These are phyloP conservation scores for Chesias legatella DNA, from an alignment of 2,888 invertebrate species.

Conservation along the genomic window DNA sequence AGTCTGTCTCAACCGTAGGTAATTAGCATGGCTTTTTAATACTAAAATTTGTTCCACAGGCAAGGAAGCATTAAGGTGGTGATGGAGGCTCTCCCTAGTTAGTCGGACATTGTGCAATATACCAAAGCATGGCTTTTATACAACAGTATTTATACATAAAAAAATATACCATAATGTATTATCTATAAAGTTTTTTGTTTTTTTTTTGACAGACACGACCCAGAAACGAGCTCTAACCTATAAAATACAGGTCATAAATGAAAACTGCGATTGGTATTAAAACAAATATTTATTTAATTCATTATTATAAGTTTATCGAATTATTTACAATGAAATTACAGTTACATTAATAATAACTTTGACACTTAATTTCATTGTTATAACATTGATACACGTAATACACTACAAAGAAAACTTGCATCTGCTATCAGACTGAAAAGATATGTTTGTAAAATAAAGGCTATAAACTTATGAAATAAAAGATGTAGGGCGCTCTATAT, in stretches of 20 bases:
- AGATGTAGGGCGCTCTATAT: slow-evolving; percentile 64
- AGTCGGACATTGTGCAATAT: slow-evolving; percentile 12
- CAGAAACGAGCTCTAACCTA: slow-evolving; percentile 41
- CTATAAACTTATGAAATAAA: slow-evolving; percentile 73
- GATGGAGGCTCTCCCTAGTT: slow-evolving; percentile 19
- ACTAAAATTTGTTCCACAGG: slow-evolving; percentile 32
- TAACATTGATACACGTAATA: slow-evolving; percentile 72
- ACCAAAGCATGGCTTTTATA: slow-evolving; percentile 17
- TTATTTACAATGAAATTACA: slow-evolving; percentile 79
- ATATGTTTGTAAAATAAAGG: slow-evolving; percentile 71
- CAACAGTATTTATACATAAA: slow-evolving; percentile 15
- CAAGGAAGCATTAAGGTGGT: slow-evolving; percentile 26
- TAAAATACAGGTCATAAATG: slow-evolving; percentile 7
- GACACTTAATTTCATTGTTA: slow-evolving; percentile 74
- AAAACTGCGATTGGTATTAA: slow-evolving; percentile 55
- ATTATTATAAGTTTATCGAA: slow-evolving; percentile 72
- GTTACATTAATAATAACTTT: slow-evolving; percentile 56
- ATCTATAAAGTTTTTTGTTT: slow-evolving; percentile 27
- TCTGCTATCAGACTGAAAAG: slow-evolving; percentile 71
- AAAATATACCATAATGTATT: slow-evolving; percentile 12
- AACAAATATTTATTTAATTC: slow-evolving; percentile 78
- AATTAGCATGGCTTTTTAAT: slow-evolving; percentile 5
- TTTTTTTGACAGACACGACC: slow-evolving; percentile 37
- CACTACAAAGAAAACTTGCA: slow-evolving; percentile 80
- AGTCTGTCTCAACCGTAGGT: no score